A percentile compares a stretch with the other conserved stretches of the same genome.
Conservation (phyloP, 2,797 vertebrate species). For the Darevskia nairensis region DNA sequence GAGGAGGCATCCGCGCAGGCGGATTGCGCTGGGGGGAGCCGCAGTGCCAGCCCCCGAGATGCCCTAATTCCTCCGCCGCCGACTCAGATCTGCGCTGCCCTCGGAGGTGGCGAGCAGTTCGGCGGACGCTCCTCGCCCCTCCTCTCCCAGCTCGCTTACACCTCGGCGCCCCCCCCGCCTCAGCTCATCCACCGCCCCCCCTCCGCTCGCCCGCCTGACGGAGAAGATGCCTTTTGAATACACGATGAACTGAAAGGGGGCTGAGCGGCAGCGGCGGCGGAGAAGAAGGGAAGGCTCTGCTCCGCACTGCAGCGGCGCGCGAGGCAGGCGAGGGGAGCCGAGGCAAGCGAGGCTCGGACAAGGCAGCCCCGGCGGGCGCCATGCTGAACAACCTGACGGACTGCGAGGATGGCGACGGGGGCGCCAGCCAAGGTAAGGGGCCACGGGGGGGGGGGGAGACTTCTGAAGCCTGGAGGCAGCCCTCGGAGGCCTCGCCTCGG, state of each 20-base stretch:
- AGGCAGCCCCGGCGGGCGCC: slow-evolving; percentile 61
- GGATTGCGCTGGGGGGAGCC: slow-evolving; percentile 51
- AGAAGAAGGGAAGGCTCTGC: slow-evolving; percentile 76
- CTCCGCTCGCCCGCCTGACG: slow-evolving; percentile 46
- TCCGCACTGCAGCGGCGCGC: slow-evolving; percentile 86
- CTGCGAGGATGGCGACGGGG: slow-evolving; percentile 95
- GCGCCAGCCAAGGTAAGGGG: slow-evolving; percentile 91
- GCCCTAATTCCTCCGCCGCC: slow-evolving; percentile 57
- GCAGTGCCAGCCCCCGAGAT: slow-evolving; percentile 57
- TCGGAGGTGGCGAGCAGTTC: slow-evolving; percentile 45
- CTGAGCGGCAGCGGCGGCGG: slow-evolving; percentile 76
- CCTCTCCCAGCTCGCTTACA: not conserved
- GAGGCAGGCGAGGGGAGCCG: slow-evolving; percentile 58
- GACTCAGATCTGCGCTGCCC: slow-evolving; percentile 19
- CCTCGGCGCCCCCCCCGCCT: slow-evolving; percentile 45
- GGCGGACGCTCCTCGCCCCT: slow-evolving; percentile 19
- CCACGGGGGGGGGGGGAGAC: slow-evolving; percentile 12
- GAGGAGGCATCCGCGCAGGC: slow-evolving; percentile 20
- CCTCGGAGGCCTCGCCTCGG: not conserved
- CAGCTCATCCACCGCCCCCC: slow-evolving; percentile 12
- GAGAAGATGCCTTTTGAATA: slow-evolving; percentile 84
- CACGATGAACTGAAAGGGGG: slow-evolving; percentile 87
- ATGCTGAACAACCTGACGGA: slow-evolving; percentile 99
- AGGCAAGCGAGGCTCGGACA: slow-evolving; percentile 17
- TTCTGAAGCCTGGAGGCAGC: slow-evolving; percentile 17